phyloP scores from a whole-genome alignment of 53 echinoderm and acorn worm species.

The Echinometra lucunter region DNA sequence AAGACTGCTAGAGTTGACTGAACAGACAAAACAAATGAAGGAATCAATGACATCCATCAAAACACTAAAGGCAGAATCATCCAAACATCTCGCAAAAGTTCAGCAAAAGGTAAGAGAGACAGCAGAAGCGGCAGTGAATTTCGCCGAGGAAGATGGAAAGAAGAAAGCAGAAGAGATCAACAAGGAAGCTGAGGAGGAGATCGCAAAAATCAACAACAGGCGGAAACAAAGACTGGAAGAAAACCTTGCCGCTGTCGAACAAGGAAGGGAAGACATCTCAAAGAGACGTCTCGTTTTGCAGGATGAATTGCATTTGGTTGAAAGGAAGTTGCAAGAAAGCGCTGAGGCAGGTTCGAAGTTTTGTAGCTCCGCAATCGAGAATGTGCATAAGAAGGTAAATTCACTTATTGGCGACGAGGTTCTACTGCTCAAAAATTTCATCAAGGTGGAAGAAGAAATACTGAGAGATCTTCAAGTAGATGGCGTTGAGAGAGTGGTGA shows the following conservation, averaged over 20 bases:
- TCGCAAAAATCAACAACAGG: neutral
- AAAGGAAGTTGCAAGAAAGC: neutral
- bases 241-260: neutral
- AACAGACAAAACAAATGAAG: neutral
- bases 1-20: neutral
- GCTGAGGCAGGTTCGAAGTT: neutral
- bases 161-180: neutral
- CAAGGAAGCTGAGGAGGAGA: constrained; percentile 1
- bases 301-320: neutral
- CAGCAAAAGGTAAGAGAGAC: neutral
- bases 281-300: neutral
- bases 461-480: neutral
- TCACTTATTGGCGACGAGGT: neutral
- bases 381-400: neutral
- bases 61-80: neutral
- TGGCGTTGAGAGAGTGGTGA: neutral
- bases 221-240: neutral
- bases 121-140: neutral
- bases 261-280: neutral
- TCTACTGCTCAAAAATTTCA: neutral
- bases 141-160: neutral
- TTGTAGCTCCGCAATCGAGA: constrained; percentile 8
- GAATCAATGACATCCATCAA: neutral
- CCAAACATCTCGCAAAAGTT: neutral
- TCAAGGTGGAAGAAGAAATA: neutral